Percentiles rank a stretch among this genome's conserved stretches.
These are phyloP conservation scores for Toxostoma redivivum DNA, from an alignment of 2,113 vertebrate genomes.

Conservation along the genomic window DNA sequence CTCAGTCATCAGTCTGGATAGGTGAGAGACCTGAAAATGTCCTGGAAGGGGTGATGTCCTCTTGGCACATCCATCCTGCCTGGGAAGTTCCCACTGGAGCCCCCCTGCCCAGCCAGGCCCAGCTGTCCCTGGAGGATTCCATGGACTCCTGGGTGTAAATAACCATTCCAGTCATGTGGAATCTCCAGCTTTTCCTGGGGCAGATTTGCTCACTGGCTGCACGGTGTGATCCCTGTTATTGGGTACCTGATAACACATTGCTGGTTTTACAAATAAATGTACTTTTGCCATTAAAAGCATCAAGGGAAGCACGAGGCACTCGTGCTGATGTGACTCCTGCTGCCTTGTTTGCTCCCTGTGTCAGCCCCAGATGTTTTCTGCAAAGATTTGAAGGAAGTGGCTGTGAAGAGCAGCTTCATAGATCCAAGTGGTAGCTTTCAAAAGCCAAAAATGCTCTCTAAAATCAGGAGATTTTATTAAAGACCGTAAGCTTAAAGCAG, in stretches of 20 bases:
- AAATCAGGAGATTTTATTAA: neutral
- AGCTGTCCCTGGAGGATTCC: neutral
- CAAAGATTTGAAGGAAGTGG: neutral
- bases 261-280: neutral
- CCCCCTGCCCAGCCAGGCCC: neutral
- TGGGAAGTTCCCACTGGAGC: neutral
- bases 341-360: neutral
- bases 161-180: neutral
- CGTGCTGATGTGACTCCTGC: neutral
- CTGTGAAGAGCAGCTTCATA: neutral
- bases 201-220: neutral
- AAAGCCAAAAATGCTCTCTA: neutral
- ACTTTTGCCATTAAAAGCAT: neutral
- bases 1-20: neutral
- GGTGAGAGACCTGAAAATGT: neutral
- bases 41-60: neutral
- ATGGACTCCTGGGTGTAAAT: neutral
- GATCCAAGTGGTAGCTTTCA: neutral
- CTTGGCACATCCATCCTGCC: neutral
- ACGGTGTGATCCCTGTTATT: accelerated
- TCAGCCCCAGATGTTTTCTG: neutral
- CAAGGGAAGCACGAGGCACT: neutral
- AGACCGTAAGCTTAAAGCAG: neutral
- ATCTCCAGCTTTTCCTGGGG: neutral
- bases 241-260: neutral